Evolutionary conservation across 1,140 invertebrate genomes (phyloP), one percentile per base, ranked within the genome.

Genomic region (Alviniconcha marisindica): DNA sequence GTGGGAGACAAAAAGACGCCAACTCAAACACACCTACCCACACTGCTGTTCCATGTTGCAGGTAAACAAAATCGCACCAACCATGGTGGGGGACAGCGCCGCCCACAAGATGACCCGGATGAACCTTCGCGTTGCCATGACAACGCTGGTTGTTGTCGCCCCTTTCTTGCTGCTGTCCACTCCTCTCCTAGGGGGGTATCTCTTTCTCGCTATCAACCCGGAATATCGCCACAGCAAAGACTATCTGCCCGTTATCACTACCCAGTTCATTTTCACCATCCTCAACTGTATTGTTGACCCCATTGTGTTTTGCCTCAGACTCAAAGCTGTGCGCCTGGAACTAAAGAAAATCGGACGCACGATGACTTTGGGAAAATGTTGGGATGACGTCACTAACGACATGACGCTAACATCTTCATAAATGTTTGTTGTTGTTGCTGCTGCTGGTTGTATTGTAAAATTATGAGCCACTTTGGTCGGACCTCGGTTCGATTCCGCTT

Each of bases 11-110:
- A n/a, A n/a, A n/a, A n/a, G n/a, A n/a, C n/a, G n/a, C n/a, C n/a
- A n/a, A n/a, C n/a, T n/a, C n/a, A n/a, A n/a, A n/a, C n/a, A n/a
- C n/a, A n/a, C n/a, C n/a, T n/a, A n/a, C n/a, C n/a, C n/a, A n/a
- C n/a, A n/a, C n/a, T n/a, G n/a, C 24, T 10, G 24, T 66, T 66
- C 10, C 60, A 28, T 7, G 10, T 71, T 71, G 28, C 73, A 76
- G 73, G 73, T 76, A 36, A 76, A 76, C 73, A 76, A 76, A 76
- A 76, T 76, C 73, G 73, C 73, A 0, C 73, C 73, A 0, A 76
- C 73, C 73, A 76, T 76, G 40, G 73, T 76, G 7, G 73, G 73
- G 3, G 44, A 44, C 40, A 28, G 21, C 38, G 73, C 38, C 24
- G 15, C 15, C 15, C 14, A 18, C 2, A 76, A 40, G 18, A 4